Evolutionary conservation across 2,888 invertebrate genomes (phyloP).

Genomic region (Sesamia inferens): DNA sequence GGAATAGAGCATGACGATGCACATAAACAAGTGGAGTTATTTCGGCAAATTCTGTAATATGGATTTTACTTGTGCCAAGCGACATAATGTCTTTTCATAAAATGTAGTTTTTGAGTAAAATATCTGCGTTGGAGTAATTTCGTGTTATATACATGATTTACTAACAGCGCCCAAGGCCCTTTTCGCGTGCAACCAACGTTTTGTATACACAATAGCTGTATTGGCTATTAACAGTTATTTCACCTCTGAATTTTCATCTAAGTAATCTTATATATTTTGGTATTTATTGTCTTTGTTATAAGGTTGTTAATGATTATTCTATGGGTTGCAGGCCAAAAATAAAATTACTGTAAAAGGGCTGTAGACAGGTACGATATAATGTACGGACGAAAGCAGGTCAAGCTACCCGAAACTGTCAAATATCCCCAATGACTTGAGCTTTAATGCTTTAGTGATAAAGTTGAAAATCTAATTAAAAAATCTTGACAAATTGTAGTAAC

Average conservation of each 20-base stretch:
- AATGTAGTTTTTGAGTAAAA: conserved; percentile 19
- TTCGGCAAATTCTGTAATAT: conserved; percentile 33
- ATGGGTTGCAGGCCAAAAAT: no score
- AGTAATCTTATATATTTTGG: not conserved
- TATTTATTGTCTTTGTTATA: not conserved
- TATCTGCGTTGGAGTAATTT: conserved; percentile 32
- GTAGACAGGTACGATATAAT: not conserved
- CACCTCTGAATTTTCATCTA: not conserved
- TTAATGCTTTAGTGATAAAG: no score
- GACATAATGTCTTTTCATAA: conserved; percentile 13
- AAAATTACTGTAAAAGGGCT: not conserved
- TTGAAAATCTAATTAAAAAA: no score
- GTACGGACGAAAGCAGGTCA: not conserved
- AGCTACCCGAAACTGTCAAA: no score
- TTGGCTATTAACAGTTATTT: not conserved
- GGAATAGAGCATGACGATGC: conserved; percentile 54
- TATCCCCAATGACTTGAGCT: no score
- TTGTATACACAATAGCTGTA: not conserved
- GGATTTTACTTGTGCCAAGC: conserved; percentile 44
- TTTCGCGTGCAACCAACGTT: not conserved
- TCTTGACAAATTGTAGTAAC: no score
- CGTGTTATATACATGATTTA: not conserved
- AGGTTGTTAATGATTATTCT: not conserved
- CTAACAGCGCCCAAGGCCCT: not conserved
- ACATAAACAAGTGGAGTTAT: conserved; percentile 39